Percentiles rank a stretch among this genome's conserved stretches.
Evolutionary conservation across 1,140 invertebrate genomes (phyloP).

Genomic region (Drosophila funebris): DNA sequence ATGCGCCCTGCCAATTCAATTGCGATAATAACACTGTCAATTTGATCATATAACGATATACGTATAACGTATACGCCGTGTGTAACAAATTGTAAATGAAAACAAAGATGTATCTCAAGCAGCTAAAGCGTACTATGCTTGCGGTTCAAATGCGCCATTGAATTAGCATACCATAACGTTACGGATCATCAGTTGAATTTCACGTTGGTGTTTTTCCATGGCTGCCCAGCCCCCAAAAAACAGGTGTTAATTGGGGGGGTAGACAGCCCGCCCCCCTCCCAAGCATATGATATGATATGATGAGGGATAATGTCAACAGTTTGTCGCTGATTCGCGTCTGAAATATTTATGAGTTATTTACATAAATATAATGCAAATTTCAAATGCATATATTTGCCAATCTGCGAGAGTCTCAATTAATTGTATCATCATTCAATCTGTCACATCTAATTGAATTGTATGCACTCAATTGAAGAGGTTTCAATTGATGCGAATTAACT

Average conservation of each 20-base stretch:
- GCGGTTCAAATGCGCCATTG: not conserved
- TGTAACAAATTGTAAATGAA: conserved; percentile 47
- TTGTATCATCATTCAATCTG: conserved; percentile 6
- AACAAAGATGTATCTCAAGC: not conserved
- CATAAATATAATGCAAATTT: too few relatives aligned
- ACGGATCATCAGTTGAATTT: not conserved
- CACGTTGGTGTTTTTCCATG: conserved; percentile 4
- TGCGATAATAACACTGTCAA: conserved; percentile 22
- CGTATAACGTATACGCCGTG: conserved; percentile 73
- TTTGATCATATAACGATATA: conserved; percentile 62
- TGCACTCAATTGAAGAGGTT: conserved; percentile 39
- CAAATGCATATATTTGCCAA: conserved; percentile 36
- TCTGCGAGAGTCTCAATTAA: conserved; percentile 2
- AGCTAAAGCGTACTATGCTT: not conserved
- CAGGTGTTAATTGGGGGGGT: conserved; percentile 8
- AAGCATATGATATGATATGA: conserved; percentile 30
- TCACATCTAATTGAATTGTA: conserved; percentile 46
- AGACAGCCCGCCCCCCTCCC: conserved; percentile 8
- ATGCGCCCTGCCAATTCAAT: conserved; percentile 31
- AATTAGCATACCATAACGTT: not conserved
- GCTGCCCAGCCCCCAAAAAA: not conserved
- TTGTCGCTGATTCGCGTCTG: not conserved
- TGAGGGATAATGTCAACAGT: conserved; percentile 11
- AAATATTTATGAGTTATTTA: conserved; percentile 29
- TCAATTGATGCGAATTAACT: conserved; percentile 43